Evolutionary conservation across 2,113 vertebrate genomes (phyloP), one percentile per base, ranked within the genome.

Genomic region (Chionomys nivalis): DNA sequence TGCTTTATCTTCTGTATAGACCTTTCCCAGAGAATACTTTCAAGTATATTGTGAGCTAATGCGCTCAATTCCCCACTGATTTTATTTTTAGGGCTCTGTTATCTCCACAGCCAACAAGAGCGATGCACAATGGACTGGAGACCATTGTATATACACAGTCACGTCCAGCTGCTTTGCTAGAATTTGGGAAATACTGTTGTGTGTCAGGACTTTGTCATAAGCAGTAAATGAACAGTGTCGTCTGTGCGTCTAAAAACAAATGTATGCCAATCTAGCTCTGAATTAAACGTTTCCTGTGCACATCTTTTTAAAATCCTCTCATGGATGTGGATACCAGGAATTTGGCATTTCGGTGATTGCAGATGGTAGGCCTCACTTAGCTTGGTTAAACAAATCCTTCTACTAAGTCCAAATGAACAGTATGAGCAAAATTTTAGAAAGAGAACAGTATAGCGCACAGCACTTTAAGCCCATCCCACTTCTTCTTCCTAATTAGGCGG

Each of bases 341-440:
- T 83, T 83, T 95, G 82, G 96, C 91, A 78, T 85, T 47, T 72
- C n/a, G 12, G 3, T 83, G n/a, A 83, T 93, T 23, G 88, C 63
- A 72, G 76, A 96, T 96, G 83, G 76, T 63, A 55, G 63, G 52
- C 76, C 70, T 95, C 82, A 26, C 63, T 95, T 89, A 88, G 83
- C 82, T 95, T 63, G 65, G 91, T 63, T 81, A 61, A 88, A 93
- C 82, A 91, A 55, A 55, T 55, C 49, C 83, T 72, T 83, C 61
- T 63, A 23, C 90, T 83, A 61, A 73, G 36, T 52, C 70, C 87
- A 95, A 88, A 87, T 49, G 73, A 65, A 85, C 86, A 78, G 28
- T 36, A 1, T 42, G 58, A 95, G 55, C 66, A 68, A 73, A 63
- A 70, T 7, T 70, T 81, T 77, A 81, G 81, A 39, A 90, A 96